These are phyloP conservation scores for Noctua pronuba DNA, from an alignment of 2,888 invertebrate genomes.

Conservation along the genomic window DNA sequence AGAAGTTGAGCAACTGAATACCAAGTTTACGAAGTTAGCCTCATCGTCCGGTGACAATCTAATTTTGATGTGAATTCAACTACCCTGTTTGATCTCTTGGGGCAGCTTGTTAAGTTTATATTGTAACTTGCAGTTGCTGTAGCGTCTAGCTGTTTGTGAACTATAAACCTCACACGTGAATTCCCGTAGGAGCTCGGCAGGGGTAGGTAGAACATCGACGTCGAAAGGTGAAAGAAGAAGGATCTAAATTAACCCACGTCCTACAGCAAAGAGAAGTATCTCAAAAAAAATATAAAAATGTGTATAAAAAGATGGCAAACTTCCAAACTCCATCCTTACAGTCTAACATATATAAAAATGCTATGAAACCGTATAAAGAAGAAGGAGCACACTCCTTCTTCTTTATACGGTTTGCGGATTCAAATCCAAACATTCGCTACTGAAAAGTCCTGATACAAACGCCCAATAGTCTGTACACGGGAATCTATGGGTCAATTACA, in stretches of 20 bases:
- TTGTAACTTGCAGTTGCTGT: constrained; percentile 22
- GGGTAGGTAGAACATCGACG: neutral
- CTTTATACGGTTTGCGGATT: no score
- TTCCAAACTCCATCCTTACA: no score
- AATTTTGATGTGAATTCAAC: constrained; percentile 43
- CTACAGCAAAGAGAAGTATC: no score
- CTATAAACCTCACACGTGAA: neutral
- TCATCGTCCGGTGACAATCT: constrained; percentile 25
- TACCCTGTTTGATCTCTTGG: constrained; percentile 35
- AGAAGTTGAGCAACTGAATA: constrained; percentile 18
- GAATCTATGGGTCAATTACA: no score
- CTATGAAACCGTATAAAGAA: no score
- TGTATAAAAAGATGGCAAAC: no score
- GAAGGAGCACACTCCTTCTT: no score
- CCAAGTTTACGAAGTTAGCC: constrained; percentile 42
- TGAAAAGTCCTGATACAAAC: neutral
- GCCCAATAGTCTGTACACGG: neutral
- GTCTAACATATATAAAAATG: no score
- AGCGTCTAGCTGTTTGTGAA: constrained; percentile 7
- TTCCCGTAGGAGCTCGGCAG: no score
- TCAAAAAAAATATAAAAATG: no score
- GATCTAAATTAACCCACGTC: no score
- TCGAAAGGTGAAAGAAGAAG: no score
- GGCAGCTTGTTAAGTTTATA: constrained; percentile 21
- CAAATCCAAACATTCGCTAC: neutral